Evolutionary conservation across 2,888 invertebrate species (phyloP).

Genomic region (Ophion ventricosus): DNA sequence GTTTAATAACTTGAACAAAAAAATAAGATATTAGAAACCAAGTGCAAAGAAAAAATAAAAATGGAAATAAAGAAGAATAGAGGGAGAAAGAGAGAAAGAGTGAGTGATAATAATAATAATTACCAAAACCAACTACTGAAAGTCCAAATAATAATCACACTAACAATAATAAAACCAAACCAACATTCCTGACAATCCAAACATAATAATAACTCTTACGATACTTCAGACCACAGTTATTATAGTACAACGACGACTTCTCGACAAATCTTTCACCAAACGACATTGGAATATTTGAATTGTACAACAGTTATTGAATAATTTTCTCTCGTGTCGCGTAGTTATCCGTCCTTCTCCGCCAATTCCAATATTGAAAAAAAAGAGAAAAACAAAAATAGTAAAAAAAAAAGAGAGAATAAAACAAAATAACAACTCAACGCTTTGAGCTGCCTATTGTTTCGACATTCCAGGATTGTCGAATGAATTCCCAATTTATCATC

Average conservation of each 20-base stretch:
- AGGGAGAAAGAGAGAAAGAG: too few species aligned
- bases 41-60: too few species aligned
- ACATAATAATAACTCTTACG: not conserved
- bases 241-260: not conserved
- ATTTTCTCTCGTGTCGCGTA: not conserved
- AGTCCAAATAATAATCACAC: not conserved
- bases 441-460: not conserved
- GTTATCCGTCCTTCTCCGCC: not conserved
- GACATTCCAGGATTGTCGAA: not conserved
- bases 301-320: not conserved
- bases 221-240: not conserved
- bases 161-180: not conserved
- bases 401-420: not conserved
- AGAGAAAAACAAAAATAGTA: not conserved
- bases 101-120: not conserved
- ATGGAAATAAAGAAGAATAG: too few species aligned
- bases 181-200: not conserved
- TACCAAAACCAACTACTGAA: too few species aligned
- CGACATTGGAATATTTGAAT: not conserved
- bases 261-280: not conserved
- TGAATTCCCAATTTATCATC: constrained; percentile 26
- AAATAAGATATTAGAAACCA: too few species aligned
- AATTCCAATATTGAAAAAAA: not conserved
- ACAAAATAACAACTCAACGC: not conserved
- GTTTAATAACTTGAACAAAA: too few species aligned